phyloP scores from a whole-genome alignment of 2,113 vertebrate genomes.

The Rhadina sibilatrix region DNA sequence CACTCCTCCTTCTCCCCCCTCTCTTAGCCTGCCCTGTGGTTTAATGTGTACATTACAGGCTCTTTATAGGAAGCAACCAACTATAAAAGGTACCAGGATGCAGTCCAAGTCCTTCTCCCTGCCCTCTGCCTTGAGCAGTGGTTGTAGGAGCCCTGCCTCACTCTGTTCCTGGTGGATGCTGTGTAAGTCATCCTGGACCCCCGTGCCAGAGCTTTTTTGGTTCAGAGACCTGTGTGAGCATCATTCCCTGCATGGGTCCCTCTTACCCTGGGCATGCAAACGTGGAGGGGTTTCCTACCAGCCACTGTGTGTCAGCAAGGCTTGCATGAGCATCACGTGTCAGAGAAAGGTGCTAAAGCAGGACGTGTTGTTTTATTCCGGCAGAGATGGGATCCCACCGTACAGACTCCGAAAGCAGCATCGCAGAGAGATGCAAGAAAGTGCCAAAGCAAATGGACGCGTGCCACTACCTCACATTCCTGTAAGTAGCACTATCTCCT shows the following conservation, averaged over 20 bases:
- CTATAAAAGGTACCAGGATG: conserved; percentile 45
- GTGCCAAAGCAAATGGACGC: conserved; percentile 95
- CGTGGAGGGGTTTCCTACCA: neutral
- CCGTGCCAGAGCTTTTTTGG: neutral
- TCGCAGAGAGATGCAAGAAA: conserved; percentile 98
- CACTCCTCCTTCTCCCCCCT: neutral
- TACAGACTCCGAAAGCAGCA: conserved; percentile 94
- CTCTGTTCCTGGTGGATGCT: fast-evolving
- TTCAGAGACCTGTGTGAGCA: fast-evolving
- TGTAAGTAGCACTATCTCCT: conserved; percentile 78
- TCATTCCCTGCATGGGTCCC: fast-evolving
- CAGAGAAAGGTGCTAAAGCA: neutral
- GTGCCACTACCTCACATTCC: conserved; percentile 99
- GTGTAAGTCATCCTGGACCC: neutral
- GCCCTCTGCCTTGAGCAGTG: neutral
- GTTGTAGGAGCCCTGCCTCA: neutral
- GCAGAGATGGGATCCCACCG: conserved; percentile 92
- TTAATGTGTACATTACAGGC: conserved; percentile 12
- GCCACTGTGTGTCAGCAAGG: neutral
- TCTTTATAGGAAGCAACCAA: conserved; percentile 49
- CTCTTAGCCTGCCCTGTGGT: conserved; percentile 22
- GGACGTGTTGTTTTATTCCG: neutral
- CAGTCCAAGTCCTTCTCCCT: conserved; percentile 21
- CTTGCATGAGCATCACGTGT: fast-evolving
- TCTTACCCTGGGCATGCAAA: neutral